These are phyloP conservation scores for Meiosimyza platycephala DNA, from an alignment of 2,888 invertebrate species.

Conservation along the genomic window DNA sequence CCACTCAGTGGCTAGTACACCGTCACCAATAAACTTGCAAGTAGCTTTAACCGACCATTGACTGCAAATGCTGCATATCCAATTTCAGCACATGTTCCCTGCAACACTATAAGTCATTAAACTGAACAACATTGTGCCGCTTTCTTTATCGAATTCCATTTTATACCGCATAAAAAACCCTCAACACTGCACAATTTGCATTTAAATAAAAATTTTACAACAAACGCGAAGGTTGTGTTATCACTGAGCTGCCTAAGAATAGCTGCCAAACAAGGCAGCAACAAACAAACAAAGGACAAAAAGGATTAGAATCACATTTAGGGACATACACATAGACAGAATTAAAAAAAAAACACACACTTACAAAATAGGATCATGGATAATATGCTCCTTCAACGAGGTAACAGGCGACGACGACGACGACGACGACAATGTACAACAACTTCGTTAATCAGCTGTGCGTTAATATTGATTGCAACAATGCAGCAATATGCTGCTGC, in stretches of 20 bases:
- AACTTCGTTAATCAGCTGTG: constrained; percentile 15
- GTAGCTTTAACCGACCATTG: too few species aligned
- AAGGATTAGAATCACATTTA: background rate
- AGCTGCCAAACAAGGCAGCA: background rate
- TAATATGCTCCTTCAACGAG: background rate
- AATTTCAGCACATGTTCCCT: too few species aligned
- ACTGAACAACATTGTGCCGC: too few species aligned
- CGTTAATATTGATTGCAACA: constrained; percentile 27
- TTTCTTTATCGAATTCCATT: too few species aligned
- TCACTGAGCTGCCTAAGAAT: background rate
- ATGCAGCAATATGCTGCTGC: constrained; percentile 16
- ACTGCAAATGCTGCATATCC: too few species aligned
- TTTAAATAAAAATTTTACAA: constrained; percentile 26
- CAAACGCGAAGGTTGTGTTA: constrained; percentile 7
- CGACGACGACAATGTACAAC: constrained; percentile 9
- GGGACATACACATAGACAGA: background rate
- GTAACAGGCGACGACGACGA: background rate
- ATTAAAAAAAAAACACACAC: background rate
- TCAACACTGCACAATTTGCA: constrained; percentile 22
- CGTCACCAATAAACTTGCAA: too few species aligned
- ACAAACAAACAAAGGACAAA: background rate
- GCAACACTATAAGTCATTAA: too few species aligned
- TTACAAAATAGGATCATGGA: background rate
- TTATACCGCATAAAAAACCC: constrained; percentile 8
- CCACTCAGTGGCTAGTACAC: too few species aligned